A percentile compares a stretch with the other conserved stretches of the same genome.
Evolutionary conservation across 2,888 invertebrate species (phyloP).

Genomic region (Pristionchus mayeri): DNA sequence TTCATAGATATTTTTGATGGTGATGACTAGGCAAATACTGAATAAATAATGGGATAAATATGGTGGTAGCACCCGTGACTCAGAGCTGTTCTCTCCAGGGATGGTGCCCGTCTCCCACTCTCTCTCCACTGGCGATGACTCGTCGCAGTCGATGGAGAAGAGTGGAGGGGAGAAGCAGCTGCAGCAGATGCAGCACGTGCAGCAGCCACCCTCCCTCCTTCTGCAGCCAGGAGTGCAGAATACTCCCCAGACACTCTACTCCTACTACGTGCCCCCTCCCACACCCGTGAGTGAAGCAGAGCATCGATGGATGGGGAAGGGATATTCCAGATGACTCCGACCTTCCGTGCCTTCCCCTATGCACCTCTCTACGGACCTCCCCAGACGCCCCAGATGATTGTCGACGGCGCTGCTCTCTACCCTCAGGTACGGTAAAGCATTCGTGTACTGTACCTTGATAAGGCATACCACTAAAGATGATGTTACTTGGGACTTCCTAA

Average conservation of each 20-base stretch:
- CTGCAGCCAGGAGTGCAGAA: conserved; percentile 9
- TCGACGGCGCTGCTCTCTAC: background rate
- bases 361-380: background rate
- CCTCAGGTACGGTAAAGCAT: conserved; percentile 14
- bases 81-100: background rate
- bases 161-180: conserved; percentile 34
- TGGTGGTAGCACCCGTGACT: too few species aligned
- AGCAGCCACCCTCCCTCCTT: background rate
- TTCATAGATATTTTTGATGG: too few species aligned
- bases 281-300: conserved; percentile 21
- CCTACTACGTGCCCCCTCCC: conserved; percentile 2
- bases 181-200: background rate
- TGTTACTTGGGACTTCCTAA: background rate
- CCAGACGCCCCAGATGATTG: background rate
- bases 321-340: conserved; percentile 46
- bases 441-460: background rate
- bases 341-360: background rate
- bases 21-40: too few species aligned
- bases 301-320: background rate
- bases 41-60: too few species aligned
- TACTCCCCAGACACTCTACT: background rate
- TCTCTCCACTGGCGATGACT: background rate
- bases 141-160: background rate
- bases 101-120: conserved; percentile 10
- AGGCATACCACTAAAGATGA: too few species aligned